Percentiles rank a stretch among this genome's conserved stretches.
phyloP scores from a whole-genome alignment of 2,113 vertebrate species.

The Clarias macrocephalus region DNA sequence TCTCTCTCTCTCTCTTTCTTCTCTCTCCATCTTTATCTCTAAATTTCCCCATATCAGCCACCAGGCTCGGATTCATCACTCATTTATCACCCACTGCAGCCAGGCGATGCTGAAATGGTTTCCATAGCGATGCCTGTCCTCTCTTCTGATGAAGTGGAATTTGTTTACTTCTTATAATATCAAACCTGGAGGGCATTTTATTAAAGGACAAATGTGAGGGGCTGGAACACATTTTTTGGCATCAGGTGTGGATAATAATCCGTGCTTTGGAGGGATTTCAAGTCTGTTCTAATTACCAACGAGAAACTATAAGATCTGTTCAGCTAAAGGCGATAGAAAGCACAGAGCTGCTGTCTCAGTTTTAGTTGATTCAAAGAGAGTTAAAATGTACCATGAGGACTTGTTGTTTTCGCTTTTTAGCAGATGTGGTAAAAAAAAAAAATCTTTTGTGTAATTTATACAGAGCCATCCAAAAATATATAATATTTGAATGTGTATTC shows the following conservation, averaged over 20 bases:
- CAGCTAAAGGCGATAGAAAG: neutral
- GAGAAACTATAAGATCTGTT: neutral
- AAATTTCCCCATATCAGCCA: neutral
- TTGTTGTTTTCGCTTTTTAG: neutral
- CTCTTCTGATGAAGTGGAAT: conserved; percentile 58
- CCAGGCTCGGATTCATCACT: conserved; percentile 53
- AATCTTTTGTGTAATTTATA: too few relatives aligned
- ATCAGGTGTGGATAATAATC: conserved; percentile 31
- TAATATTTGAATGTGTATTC: too few relatives aligned
- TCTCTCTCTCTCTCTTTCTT: neutral
- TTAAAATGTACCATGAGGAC: neutral
- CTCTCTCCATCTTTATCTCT: neutral
- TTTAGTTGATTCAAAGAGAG: neutral
- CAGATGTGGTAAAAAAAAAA: too few relatives aligned
- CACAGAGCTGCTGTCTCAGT: neutral
- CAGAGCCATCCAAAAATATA: too few relatives aligned
- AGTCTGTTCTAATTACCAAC: conserved; percentile 3
- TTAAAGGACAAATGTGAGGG: conserved; percentile 48
- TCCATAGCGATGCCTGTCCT: conserved; percentile 57
- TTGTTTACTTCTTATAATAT: conserved; percentile 53
- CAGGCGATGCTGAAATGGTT: conserved; percentile 49
- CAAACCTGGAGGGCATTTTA: conserved; percentile 33
- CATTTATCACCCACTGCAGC: conserved; percentile 49
- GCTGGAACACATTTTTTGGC: neutral
- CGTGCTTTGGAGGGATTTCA: conserved; percentile 8